Base-by-base conservation (phyloP, 2,797 vertebrate genomes). In the Macropodus opercularis region DNA sequence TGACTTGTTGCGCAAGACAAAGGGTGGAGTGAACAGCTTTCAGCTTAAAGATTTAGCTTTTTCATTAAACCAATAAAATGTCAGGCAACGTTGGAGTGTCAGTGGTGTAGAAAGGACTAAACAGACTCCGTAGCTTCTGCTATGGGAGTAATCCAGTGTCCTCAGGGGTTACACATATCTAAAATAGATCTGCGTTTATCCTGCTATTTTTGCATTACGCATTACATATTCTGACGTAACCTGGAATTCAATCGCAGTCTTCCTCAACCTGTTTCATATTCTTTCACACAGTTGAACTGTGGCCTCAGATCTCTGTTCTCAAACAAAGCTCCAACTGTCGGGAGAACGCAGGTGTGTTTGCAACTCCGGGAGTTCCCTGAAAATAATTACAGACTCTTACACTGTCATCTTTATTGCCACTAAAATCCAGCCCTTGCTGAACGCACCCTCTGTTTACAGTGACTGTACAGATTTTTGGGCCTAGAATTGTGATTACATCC, bases 331-430 rank as follows among this genome's bases (percentile, higher is more conserved):
- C n/a, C n/a, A n/a, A n/a, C n/a, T n/a, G 36, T 56, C 44, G 17
- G 63, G 9, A 61, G 43, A 41, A 15, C 64, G 67, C 87, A 91
- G 84, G 88, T 91, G 84, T 76, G 75, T 85, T 74, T 80, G 67
- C 3, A 4, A 40, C 57, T 18, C 13, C 44, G 63, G 79, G 72
- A 83, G 80, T 87, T 87, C 56, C 75, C 73, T 76, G 39, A 21
- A 19, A 11, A 10, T 83, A 82, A 86, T 87, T 67, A 86, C 68
- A 85, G 75, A 27, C 53, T 69, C 48, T 15, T 63, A n/a, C 51
- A 39, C 46, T 78, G 79, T 72, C 76, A 79, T 82, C 63, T 81
- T 80, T 84, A 81, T 77, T 66, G 72, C 76, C 61, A 39, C 32
- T 55, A 47, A 63, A 77, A 75, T 83, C 68, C 29, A 7, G 43